These are phyloP conservation scores for Drosophila watanabei DNA, from an alignment of 1,140 invertebrate genomes.

Conservation along the genomic window DNA sequence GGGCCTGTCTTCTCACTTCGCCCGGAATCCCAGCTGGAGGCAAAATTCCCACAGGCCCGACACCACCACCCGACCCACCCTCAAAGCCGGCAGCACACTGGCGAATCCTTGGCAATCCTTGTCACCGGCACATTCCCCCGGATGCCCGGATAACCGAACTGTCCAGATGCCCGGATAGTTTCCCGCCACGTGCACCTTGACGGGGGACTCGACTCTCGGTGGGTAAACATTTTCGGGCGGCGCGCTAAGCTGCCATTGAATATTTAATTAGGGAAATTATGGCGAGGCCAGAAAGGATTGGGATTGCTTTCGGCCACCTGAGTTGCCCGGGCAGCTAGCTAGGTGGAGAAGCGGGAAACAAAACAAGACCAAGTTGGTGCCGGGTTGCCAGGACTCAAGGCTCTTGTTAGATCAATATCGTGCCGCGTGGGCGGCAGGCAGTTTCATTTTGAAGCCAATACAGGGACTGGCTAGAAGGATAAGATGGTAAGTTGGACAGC, in stretches of 20 bases:
- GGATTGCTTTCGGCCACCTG: slow-evolving; percentile 11
- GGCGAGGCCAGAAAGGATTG: slow-evolving; percentile 26
- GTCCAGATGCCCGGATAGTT: slow-evolving; percentile 30
- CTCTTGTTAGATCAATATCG: slow-evolving; percentile 28
- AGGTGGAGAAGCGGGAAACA: neutral
- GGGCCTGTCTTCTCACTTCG: slow-evolving; percentile 24
- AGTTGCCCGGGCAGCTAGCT: slow-evolving; percentile 25
- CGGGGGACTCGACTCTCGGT: neutral
- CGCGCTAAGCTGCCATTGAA: slow-evolving; percentile 33
- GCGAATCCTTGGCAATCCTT: slow-evolving; percentile 4
- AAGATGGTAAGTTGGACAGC: slow-evolving; percentile 31
- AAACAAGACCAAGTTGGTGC: neutral
- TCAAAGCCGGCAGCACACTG: neutral
- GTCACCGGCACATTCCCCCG: slow-evolving; percentile 7
- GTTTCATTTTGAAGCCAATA: neutral
- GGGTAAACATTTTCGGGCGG: slow-evolving; percentile 19
- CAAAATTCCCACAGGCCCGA: slow-evolving; percentile 3
- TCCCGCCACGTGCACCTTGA: slow-evolving; percentile 25
- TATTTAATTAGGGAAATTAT: slow-evolving; percentile 64
- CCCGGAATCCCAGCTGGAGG: neutral
- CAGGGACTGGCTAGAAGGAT: neutral
- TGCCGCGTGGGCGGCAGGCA: neutral
- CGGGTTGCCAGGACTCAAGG: slow-evolving; percentile 15
- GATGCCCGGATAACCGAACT: slow-evolving; percentile 2
- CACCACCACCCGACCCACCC: neutral